Evolutionary conservation across 2,888 invertebrate genomes (phyloP), one percentile per base, ranked within the genome.

Genomic region (Phania funesta): DNA sequence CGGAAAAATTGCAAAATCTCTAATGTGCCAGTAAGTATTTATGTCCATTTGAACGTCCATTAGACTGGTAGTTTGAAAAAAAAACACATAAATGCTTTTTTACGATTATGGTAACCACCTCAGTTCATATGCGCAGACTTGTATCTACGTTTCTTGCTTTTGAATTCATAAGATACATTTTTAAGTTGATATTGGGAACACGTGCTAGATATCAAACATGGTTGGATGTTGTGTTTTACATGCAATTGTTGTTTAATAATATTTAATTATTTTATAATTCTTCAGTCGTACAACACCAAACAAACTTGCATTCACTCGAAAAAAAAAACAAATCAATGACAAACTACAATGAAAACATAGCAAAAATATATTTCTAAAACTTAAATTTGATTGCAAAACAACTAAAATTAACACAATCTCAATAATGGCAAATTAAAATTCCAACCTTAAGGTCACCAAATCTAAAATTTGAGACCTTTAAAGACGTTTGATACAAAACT

Each of bases 151-250:
- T 67, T 65, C 29, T 67, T 56, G 38, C 16, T 75, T 46, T 16
- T 38, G n/a, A 75, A 67, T 67, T 54, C 54, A 52, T 32, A 16
- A 71, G 56, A 56, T 8, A 18, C 18, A 26, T 48, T 73, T 44
- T 62, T 9, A 13, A 52, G 48, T 62, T 60, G 52, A 26, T 79
- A 79, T 74, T 74, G 79, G 67, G 79, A 74, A 74, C 79, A 80
- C 79, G 79, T 80, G 79, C 79, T 74, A 22, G 46, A 60, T 74
- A 68, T 70, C 5, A 46, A 67, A 52, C 64, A 54, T 64, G 62
- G 29, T 60, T 24, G 11, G 44, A 52, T 44, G 38, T 60, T 50
- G 24, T 32, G 2, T 38, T 74, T 46, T 35, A 56, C 50, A 52
- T 44, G 46, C 5, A 44, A 52, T 60, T 44, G 20, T 64, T 71